Percentiles rank a stretch among this genome's conserved stretches.
Evolutionary conservation across 2,888 invertebrate genomes (phyloP).

Genomic region (Leucophenga montana): DNA sequence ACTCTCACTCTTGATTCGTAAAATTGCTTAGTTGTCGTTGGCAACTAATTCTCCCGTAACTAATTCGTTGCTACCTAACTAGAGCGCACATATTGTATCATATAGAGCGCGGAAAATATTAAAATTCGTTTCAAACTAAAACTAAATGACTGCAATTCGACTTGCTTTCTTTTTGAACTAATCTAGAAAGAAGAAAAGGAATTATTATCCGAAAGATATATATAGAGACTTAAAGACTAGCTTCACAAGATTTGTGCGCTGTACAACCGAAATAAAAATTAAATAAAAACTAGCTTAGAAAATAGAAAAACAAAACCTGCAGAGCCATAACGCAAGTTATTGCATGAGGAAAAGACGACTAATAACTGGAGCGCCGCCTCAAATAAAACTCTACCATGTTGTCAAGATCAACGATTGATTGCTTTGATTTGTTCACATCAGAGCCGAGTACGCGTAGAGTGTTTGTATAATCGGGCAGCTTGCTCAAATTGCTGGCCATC

Average conservation of each 20-base stretch:
- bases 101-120: background rate
- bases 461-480: conserved; percentile 65
- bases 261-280: background rate
- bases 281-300: conserved; percentile 1
- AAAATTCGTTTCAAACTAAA: conserved; percentile 30
- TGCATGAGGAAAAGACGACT: background rate
- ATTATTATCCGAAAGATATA: conserved; percentile 46
- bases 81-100: conserved; percentile 31
- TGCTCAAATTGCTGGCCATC: conserved; percentile 57
- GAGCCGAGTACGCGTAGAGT: conserved; percentile 71
- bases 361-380: conserved; percentile 50
- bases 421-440: conserved; percentile 71
- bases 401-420: conserved; percentile 67
- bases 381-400: conserved; percentile 72
- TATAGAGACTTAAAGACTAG: conserved; percentile 57
- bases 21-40: conserved; percentile 13
- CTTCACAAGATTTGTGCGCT: conserved; percentile 37
- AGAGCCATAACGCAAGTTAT: conserved; percentile 39
- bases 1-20: conserved; percentile 15
- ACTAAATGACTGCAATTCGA: conserved; percentile 55
- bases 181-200: conserved; percentile 50
- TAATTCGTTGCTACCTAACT: conserved; percentile 28
- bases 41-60: conserved; percentile 8
- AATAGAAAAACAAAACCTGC: background rate
- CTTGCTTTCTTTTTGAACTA: conserved; percentile 54